Evolutionary conservation across 2,888 invertebrate species (phyloP).

Genomic region (Leuctra nigra): DNA sequence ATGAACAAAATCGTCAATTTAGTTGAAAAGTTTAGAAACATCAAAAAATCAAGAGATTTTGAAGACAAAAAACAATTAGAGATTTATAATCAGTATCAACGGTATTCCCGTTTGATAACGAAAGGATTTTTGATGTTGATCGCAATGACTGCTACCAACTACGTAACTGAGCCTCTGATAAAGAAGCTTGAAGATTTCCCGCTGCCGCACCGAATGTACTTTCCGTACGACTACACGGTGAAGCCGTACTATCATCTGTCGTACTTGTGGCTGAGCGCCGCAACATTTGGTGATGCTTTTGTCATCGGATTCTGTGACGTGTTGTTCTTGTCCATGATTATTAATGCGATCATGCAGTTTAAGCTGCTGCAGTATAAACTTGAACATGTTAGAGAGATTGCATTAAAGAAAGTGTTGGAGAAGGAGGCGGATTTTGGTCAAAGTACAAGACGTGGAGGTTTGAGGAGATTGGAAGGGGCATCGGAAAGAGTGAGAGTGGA

Average conservation of each 20-base stretch:
- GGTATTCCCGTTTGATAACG: background rate
- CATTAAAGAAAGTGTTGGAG: no score
- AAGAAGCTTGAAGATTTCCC: background rate
- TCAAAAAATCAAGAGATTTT: background rate
- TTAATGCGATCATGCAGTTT: background rate
- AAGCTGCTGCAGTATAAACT: slow-evolving; percentile 4
- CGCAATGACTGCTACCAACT: background rate
- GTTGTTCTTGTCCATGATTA: background rate
- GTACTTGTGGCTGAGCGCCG: background rate
- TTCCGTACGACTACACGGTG: background rate
- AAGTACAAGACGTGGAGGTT: no score
- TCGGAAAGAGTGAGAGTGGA: no score
- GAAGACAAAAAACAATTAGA: background rate
- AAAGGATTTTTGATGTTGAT: slow-evolving; percentile 7
- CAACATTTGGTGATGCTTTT: background rate
- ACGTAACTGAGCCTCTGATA: background rate
- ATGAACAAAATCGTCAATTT: background rate
- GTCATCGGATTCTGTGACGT: slow-evolving; percentile 3
- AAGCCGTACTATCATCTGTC: background rate
- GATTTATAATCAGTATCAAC: background rate
- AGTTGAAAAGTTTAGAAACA: background rate
- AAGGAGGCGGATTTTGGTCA: no score
- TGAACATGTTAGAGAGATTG: background rate
- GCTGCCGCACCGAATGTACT: background rate
- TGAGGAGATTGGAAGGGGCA: no score